Base-by-base conservation (phyloP, 2,797 vertebrate genomes). In the Gymnoscopelus braueri region DNA sequence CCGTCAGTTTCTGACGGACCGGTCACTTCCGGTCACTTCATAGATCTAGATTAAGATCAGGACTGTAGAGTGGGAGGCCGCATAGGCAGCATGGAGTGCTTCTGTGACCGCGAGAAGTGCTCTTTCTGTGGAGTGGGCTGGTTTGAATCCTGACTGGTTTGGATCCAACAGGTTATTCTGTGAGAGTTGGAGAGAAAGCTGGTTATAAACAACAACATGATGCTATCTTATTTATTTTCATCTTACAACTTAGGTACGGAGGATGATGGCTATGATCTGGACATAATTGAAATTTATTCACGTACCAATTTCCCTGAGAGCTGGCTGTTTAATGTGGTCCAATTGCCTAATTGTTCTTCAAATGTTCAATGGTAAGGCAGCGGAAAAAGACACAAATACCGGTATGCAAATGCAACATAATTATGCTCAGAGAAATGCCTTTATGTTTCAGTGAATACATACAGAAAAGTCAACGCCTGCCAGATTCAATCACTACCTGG, bases 401-500 rank as follows among this genome's bases (percentile, higher is more conserved):
- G 19, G 19, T 4, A 47, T 9, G 15, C 63, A 32, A 29, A 48
- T 39, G 5, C 6, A 39, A 39, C 6, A 39, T 39, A 39, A 39
- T 39, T 39, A 39, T 39, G 29, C 47, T 50, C 14, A n/a, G 13
- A 35, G 26, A 53, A 26, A 10, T 14, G 5, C 5, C 8, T 66
- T 65, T 29, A 23, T 47, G 32, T 61, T 74, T 2, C 54, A 89
- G 87, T 64, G 1, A 0, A 10, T 35, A 54, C 44, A 68, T 71
- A 63, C 35, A 0, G 0, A 71, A 80, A 19, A 56, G 64, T 0
- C 3, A 91, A 13, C 93, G 88, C 60, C 73, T 97, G 71, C 94
- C 92, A 80, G 96, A 97, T 51, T 94, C 95, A 10, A 96, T 97
- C 82, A 98, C 97, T 68, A 96, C 95, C 1, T 98, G 97, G 96